These are phyloP conservation scores for Drosophila fungiperda DNA, from an alignment of 2,888 invertebrate genomes.

Conservation along the genomic window DNA sequence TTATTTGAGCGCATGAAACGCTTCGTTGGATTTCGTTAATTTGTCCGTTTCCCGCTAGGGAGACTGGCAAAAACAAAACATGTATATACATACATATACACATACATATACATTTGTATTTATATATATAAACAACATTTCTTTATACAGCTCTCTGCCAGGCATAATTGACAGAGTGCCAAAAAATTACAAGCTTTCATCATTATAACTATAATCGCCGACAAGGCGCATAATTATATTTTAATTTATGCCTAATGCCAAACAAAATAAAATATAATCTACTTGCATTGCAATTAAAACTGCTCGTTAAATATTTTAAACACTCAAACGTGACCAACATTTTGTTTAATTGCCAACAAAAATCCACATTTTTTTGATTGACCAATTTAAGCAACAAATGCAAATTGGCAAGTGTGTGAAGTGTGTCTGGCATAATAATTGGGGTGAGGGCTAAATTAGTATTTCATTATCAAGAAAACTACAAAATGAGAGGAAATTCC, in stretches of 20 bases:
- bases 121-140: constrained; percentile 17
- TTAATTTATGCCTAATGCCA: constrained; percentile 64
- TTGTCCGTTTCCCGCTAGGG: constrained; percentile 81
- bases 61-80: constrained; percentile 31
- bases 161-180: constrained; percentile 44
- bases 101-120: background rate
- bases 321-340: constrained; percentile 64
- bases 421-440: constrained; percentile 44
- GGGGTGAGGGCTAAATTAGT: background rate
- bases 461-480: constrained; percentile 9
- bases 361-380: constrained; percentile 30
- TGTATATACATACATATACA: background rate
- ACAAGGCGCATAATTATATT: constrained; percentile 78
- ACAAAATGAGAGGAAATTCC: background rate
- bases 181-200: constrained; percentile 63
- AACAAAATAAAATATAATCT: constrained; percentile 33
- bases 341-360: constrained; percentile 43
- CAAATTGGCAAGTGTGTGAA: constrained; percentile 56
- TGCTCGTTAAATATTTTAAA: constrained; percentile 69
- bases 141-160: constrained; percentile 37
- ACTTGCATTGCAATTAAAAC: constrained; percentile 52
- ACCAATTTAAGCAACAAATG: constrained; percentile 57
- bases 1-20: constrained; percentile 85
- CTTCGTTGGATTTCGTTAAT: constrained; percentile 84
- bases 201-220: constrained; percentile 63